Percentiles rank a stretch among this genome's conserved stretches.
Evolutionary conservation across 2,797 vertebrate genomes (phyloP).

Genomic region (Hypotaenidia okinawae): DNA sequence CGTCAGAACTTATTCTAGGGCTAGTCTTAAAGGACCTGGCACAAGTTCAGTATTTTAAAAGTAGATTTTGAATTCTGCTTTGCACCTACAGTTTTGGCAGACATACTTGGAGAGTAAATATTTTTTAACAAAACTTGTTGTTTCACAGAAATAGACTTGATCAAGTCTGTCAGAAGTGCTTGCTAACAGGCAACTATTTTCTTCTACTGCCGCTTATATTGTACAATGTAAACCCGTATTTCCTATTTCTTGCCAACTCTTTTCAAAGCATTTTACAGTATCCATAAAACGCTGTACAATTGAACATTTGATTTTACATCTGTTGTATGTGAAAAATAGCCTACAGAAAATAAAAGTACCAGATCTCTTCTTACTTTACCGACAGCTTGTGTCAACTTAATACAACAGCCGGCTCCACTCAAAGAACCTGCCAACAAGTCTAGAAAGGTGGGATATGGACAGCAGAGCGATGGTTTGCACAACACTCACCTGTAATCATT

Average conservation of each 20-base stretch:
- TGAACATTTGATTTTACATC: neutral
- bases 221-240: neutral
- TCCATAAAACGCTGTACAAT: neutral
- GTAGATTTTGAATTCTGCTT: neutral
- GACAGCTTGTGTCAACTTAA: neutral
- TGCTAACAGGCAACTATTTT: neutral
- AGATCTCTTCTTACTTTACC: neutral
- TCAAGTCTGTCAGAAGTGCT: slow-evolving; percentile 2
- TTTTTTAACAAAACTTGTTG: neutral
- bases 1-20: neutral
- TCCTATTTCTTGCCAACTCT: neutral
- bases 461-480: neutral
- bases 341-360: slow-evolving; percentile 41
- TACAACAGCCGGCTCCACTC: neutral
- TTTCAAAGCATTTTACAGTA: slow-evolving; percentile 7
- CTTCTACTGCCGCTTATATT: neutral
- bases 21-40: neutral
- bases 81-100: neutral
- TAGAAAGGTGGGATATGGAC: neutral
- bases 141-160: neutral
- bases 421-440: neutral
- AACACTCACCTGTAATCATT: neutral
- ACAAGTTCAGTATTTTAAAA: neutral
- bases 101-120: neutral
- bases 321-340: neutral